Evolutionary conservation across 2,797 vertebrate genomes (phyloP), one percentile per base, ranked within the genome.

Genomic region (Enteromius argenteus): DNA sequence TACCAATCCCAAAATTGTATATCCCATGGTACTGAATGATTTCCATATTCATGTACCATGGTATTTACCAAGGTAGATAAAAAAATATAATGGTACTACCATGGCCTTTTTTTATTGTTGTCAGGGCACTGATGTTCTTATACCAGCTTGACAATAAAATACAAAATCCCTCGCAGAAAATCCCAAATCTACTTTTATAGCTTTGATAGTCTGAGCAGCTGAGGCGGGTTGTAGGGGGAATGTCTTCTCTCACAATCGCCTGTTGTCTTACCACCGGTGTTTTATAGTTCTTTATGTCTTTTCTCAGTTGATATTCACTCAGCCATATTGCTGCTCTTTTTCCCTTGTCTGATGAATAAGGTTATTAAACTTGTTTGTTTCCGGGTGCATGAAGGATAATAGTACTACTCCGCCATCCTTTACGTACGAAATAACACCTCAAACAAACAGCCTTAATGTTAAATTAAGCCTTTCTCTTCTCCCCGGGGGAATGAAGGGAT

Each of bases 401-500:
- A 87, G 81, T 44, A 84, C 73, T 73, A 53, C 44, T 79, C 69
- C 74, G 15, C 46, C 44, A 79, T 53, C 64, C 56, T 37, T 76
- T 66, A 60, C 32, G 14, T 74, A 73, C 62, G 1, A 79, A 72
- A 77, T 75, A 86, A 81, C 86, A 86, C 79, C 69, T 75, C 81
- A 85, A 78, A 83, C 84, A 83, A 84, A 77, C 84, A 86, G 69
- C 82, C 39, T 44, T 77, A 80, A 85, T 84, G 79, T 85, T 86
- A 84, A 82, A 83, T 80, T 87, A 87, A 89, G 79, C 76, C 32
- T 64, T 84, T 78, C 74, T 78, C 27, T 77, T 84, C 82, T 42
- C 49, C 83, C 53, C 46, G 0, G 30, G 76, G 76, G 56, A 53
- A 53, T 71, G 30, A 73, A 84, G 83, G 83, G 83, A 79, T 84